A percentile compares a stretch with the other conserved stretches of the same genome.
These are phyloP conservation scores for Parapsyche elsis DNA, from an alignment of 1,140 invertebrate species.

Conservation along the genomic window DNA sequence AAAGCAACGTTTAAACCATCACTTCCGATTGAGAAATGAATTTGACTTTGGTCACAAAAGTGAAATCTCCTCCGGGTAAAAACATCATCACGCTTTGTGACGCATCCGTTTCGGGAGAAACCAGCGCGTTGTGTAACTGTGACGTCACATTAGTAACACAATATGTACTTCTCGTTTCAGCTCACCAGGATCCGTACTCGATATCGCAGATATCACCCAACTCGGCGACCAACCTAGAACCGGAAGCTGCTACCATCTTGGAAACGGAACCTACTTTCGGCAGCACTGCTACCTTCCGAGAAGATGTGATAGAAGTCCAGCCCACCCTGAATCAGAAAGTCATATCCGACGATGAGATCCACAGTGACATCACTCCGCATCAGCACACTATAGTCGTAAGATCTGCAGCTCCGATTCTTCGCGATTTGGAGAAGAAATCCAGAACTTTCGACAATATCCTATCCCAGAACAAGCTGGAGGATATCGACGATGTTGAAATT, in stretches of 20 bases:
- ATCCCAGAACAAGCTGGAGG: slow-evolving; percentile 59
- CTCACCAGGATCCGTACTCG: slow-evolving; percentile 66
- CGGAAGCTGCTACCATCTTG: slow-evolving; percentile 54
- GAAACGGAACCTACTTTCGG: slow-evolving; percentile 63
- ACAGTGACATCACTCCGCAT: neutral
- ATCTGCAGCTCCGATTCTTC: slow-evolving; percentile 60
- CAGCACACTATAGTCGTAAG: slow-evolving; percentile 59
- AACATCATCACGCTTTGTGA: neutral
- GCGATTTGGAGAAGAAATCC: slow-evolving; percentile 59
- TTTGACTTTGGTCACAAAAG: neutral
- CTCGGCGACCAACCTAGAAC: slow-evolving; percentile 59
- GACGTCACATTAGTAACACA: neutral
- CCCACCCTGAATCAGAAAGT: slow-evolving; percentile 48
- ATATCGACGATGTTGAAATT: slow-evolving; percentile 64
- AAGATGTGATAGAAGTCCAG: slow-evolving; percentile 60
- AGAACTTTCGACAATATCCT: slow-evolving; percentile 63
- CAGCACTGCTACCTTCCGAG: slow-evolving; percentile 60
- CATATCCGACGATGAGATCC: slow-evolving; percentile 51
- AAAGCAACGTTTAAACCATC: too few relatives aligned
- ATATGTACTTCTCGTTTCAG: slow-evolving; percentile 60
- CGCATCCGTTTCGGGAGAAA: neutral
- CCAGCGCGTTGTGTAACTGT: neutral
- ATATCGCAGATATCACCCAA: slow-evolving; percentile 71
- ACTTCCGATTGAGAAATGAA: neutral
- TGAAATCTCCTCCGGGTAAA: neutral